Base-by-base conservation (phyloP, 2,888 invertebrate genomes). In the Gerris lacustris region DNA sequence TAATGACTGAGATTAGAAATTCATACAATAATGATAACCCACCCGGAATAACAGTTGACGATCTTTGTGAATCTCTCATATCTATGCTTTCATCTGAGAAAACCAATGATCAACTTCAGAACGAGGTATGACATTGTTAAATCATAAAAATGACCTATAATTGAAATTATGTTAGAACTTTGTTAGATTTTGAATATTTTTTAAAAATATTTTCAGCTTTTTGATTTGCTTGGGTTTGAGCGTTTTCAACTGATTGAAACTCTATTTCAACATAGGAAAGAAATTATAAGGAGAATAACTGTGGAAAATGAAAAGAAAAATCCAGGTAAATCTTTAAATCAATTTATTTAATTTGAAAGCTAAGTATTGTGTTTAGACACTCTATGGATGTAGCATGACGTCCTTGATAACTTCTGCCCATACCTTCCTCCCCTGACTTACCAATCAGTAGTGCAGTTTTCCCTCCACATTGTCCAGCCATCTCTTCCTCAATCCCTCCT, bases 171-270 rank as follows among this genome's bases (percentile, higher is more conserved):
- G 1, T 31, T 31, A 31, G 4, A 31, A 31, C 31, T 31, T 31
- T 31, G 31, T 31, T 4, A 31, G 31, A 31, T 31, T 31, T 31
- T 31, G 4, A 31, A 31, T 31, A 31, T 31, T 31, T 4, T 31
- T 31, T 31, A 31, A 31, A 31, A 31, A 31, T 31, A 4, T 47
- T 76, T 75, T 18, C 77, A 85, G 80, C 81, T 97, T 31, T 90
- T 95, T 80, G 96, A 97, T 77, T 81, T 96, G 6, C 83, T 95
- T 44, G 97, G 97, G 0, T 94, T 90, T 79, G 92, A 95, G 74
- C 79, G 88, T 76, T 87, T 92, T 79, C 91, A 92, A 77, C 83
- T 92, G 72, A 88, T 91, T 45, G 84, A 86, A 72, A 82, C 84
- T 63, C 80, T 93, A 72, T 79, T 93, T 45, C 82, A 85, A 69